phyloP scores from a whole-genome alignment of 2,113 vertebrate species.

The Gobiocypris rarus region DNA sequence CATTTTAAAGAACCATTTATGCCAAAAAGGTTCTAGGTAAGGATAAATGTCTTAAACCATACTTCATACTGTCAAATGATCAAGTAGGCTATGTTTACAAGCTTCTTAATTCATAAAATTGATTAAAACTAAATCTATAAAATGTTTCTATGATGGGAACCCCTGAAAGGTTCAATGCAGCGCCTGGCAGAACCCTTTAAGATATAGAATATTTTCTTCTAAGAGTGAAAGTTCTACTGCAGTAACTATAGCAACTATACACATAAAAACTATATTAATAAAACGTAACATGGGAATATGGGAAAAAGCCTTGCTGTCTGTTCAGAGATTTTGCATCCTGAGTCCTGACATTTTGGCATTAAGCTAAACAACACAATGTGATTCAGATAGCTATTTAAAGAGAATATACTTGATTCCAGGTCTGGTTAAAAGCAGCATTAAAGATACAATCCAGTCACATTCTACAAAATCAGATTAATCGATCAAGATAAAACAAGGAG shows the following conservation, averaged over 20 bases:
- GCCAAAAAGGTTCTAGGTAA: too few relatives aligned
- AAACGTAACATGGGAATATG: not conserved
- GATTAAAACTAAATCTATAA: too few relatives aligned
- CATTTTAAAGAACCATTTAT: too few relatives aligned
- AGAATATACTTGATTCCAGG: not conserved
- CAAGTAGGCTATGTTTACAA: too few relatives aligned
- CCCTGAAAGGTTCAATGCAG: too few relatives aligned
- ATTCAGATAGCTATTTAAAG: not conserved
- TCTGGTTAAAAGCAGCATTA: not conserved
- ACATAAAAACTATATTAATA: constrained; percentile 12
- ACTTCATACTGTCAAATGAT: too few relatives aligned
- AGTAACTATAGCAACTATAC: constrained; percentile 21
- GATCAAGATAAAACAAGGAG: constrained; percentile 53
- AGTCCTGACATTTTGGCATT: not conserved
- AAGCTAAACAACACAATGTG: not conserved
- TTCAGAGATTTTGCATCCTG: not conserved
- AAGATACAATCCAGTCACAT: constrained; percentile 20
- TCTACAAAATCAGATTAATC: constrained; percentile 16
- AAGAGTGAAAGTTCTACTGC: not conserved
- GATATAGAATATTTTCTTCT: too few relatives aligned
- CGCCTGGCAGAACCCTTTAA: too few relatives aligned
- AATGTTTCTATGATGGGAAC: too few relatives aligned
- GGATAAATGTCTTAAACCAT: too few relatives aligned
- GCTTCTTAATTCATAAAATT: too few relatives aligned
- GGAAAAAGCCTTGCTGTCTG: not conserved